phyloP scores from a whole-genome alignment of 2,888 invertebrate species.

The Diloba caeruleocephala region DNA sequence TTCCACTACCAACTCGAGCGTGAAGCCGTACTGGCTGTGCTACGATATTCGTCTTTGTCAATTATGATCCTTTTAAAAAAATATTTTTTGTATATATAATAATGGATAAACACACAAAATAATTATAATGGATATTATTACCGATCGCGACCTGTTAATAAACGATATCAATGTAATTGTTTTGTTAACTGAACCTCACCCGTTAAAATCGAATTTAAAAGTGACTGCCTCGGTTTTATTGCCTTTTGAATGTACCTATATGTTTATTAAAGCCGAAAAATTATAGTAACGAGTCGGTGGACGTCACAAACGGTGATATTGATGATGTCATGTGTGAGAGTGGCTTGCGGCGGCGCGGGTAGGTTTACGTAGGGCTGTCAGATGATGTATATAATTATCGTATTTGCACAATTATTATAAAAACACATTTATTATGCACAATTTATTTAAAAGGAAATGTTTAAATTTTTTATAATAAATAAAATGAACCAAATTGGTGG shows the following conservation, averaged over 20 bases:
- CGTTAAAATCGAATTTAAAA: constrained; percentile 53
- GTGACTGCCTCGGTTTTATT: constrained; percentile 55
- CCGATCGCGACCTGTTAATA: constrained; percentile 32
- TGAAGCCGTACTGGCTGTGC: constrained; percentile 25
- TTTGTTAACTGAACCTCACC: constrained; percentile 44
- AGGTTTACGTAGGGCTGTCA: too few species aligned
- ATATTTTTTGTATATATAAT: constrained; percentile 26
- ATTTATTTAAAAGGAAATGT: too few species aligned
- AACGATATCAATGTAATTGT: constrained; percentile 39
- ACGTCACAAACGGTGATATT: constrained; percentile 62
- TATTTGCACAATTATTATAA: too few species aligned
- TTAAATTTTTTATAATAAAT: too few species aligned
- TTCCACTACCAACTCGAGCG: constrained; percentile 28
- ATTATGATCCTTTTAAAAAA: constrained; percentile 32
- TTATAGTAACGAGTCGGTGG: constrained; percentile 53
- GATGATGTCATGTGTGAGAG: constrained; percentile 66
- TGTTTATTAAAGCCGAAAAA: constrained; percentile 55
- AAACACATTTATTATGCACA: too few species aligned
- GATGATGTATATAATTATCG: too few species aligned
- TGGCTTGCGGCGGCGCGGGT: constrained; percentile 38
- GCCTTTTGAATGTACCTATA: constrained; percentile 55
- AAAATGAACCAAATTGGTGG: too few species aligned
- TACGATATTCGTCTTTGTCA: constrained; percentile 9
- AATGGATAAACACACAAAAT: too few species aligned
- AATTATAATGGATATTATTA: constrained; percentile 21